A percentile compares a stretch with the other conserved stretches of the same genome.
phyloP scores from a whole-genome alignment of 30 jellyfish, hydroid and myxozoan species.

The Aurelia aurita region DNA sequence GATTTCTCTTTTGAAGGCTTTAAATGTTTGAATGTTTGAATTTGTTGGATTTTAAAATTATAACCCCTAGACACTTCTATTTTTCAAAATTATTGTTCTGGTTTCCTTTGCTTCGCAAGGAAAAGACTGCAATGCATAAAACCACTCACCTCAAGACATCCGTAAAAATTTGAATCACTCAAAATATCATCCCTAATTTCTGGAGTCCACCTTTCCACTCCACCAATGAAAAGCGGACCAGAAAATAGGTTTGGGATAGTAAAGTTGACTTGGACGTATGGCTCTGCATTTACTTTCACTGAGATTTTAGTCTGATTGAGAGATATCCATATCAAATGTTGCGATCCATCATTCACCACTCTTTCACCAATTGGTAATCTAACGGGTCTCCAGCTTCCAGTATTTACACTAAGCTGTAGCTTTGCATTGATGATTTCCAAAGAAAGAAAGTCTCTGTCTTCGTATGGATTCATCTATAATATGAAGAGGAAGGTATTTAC shows the following conservation, averaged over 20 bases:
- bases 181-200: conserved; percentile 36
- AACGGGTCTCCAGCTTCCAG: conserved; percentile 26
- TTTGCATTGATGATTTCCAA: conserved; percentile 38
- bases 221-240: conserved; percentile 67
- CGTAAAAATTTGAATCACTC: conserved; percentile 38
- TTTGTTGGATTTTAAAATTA: too few relatives aligned
- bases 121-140: background rate
- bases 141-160: conserved; percentile 53
- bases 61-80: too few relatives aligned
- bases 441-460: conserved; percentile 56
- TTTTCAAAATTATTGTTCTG: too few relatives aligned
- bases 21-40: too few relatives aligned
- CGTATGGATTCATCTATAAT: conserved; percentile 43
- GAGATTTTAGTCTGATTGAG: conserved; percentile 2
- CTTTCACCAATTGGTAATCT: background rate
- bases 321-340: conserved; percentile 8
- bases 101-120: too few relatives aligned
- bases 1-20: too few relatives aligned
- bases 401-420: conserved; percentile 20
- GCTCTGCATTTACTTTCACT: conserved; percentile 1
- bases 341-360: conserved; percentile 12
- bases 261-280: background rate
- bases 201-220: conserved; percentile 54
- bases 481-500: background rate
- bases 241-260: conserved; percentile 7